Base-by-base conservation (phyloP, 2,113 vertebrate species). In the Turnix velox region DNA sequence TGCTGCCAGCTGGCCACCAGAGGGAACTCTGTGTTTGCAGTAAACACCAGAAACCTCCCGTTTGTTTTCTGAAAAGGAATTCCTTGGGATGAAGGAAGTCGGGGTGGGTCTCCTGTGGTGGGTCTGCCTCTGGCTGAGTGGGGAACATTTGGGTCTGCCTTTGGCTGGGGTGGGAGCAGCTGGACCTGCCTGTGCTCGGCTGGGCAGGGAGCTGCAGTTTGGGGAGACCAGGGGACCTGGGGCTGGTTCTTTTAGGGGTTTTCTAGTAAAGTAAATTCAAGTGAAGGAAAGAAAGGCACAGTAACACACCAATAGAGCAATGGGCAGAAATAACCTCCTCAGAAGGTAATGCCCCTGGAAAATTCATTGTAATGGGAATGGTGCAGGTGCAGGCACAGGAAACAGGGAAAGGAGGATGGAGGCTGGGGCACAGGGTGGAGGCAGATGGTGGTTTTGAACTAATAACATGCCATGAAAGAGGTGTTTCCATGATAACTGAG, bases 301-400 rank as follows among this genome's bases (percentile, higher is more conserved):
- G 37, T 18, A 6, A 65, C n/a, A 20, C 39, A 24, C 19, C 23
- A 3, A 6, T 0, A 1, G 17, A 85, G 62, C 0, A 0, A 0
- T 3, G 59, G 55, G 39, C n/a, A 52, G 54, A 20, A 31, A 30
- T 31, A 17, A 39, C 33, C 18, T 31, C 22, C 0, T n/a, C 3
- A 31, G 84, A 1, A 24, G 69, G 45, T 18, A 15, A 22, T 2
- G 0, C 9, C 14, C 2, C 2, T 5, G 25, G 39, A 66, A 16
- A 82, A 52, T 24, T 17, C 12, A 13, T n/a, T 65, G 8, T 6
- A 12, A n/a, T 31, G 31, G 71, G 49, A 39, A 3, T 15, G 0
- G 1, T 14, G 7, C 0, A 2, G 27, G n/a, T 23, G 19, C 10
- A 6, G 43, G 43, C 30, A 4, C 20, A 28, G 57, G 9, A 2